Base-by-base conservation (phyloP, 2,797 vertebrate genomes). In the Myotis daubentonii region DNA sequence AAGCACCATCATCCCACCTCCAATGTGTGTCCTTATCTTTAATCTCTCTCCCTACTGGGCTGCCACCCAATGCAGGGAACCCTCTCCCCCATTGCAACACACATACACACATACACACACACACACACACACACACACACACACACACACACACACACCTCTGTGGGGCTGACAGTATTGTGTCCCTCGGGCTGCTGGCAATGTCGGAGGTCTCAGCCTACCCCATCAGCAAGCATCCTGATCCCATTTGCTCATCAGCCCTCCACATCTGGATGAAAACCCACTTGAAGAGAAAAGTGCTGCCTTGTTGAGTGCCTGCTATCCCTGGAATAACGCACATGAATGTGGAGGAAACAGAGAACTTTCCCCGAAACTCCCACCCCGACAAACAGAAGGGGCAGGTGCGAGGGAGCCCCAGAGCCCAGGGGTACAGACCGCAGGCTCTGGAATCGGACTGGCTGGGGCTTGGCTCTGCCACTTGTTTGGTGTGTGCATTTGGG, bases 361-460 rank as follows among this genome's bases (percentile, higher is more conserved):
- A 65, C 20, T 44, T 51, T 25, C 22, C 25, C 22, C 20, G 28
- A 82, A 90, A 44, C 11, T 28, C 15, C 30, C 33, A 79, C 22
- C 19, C 44, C 65, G 74, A 53, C 15, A 25, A 60, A 20, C 47
- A 44, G 16, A 25, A 22, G 6, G 16, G 47, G 47, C 51, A 30
- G 38, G 44, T 4, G 0, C 0, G 1, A 33, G 16, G 4, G 28
- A 38, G 70, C 25, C 5, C 1, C 2, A 0, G 7, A 65, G 83
- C 41, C 25, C 25, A 1, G 15, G 51, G 15, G 8, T 8, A 3
- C 70, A 55, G 55, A 65, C 22, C 38, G 44, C 33, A 16, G 71
- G 1, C 49, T 41, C 25, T 30, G 23, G 47, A 41, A 30, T 41
- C 38, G 33, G n/a, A 33, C 15, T 2, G 6, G 51, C 51, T 49